Evolutionary conservation across 2,113 vertebrate genomes (phyloP).

Genomic region (Kryptolebias marmoratus): DNA sequence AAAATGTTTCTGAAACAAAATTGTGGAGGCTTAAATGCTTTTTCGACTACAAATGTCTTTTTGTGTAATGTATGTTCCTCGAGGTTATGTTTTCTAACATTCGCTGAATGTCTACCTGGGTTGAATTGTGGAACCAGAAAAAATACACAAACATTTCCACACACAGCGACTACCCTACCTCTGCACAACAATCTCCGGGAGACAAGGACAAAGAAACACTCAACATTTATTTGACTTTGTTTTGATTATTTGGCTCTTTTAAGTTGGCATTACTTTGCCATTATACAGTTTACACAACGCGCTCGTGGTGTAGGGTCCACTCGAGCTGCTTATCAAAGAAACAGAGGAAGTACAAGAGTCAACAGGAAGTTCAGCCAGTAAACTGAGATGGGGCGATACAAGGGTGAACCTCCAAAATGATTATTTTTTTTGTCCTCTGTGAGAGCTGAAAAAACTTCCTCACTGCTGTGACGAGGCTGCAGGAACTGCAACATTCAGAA

Average conservation of each 20-base stretch:
- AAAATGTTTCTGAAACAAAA: background rate
- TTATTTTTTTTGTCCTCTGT: constrained; percentile 75
- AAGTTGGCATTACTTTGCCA: constrained; percentile 50
- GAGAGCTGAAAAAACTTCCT: constrained; percentile 47
- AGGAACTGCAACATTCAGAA: constrained; percentile 14
- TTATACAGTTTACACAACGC: constrained; percentile 56
- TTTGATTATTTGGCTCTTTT: constrained; percentile 56
- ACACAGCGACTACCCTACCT: constrained; percentile 27
- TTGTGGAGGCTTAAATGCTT: constrained; percentile 2
- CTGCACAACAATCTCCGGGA: constrained; percentile 16
- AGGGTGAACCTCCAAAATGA: constrained; percentile 72
- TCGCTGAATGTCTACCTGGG: background rate
- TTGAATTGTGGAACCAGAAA: constrained; percentile 1
- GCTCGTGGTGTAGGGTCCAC: constrained; percentile 72
- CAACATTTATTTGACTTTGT: constrained; percentile 58
- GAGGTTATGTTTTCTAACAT: constrained; percentile 4
- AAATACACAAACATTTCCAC: constrained; percentile 12
- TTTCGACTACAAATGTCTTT: constrained; percentile 7
- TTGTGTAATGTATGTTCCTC: background rate
- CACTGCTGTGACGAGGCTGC: constrained; percentile 27
- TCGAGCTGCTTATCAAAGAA: constrained; percentile 81
- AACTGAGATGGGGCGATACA: constrained; percentile 78
- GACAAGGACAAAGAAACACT: constrained; percentile 25
- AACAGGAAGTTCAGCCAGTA: constrained; percentile 81
- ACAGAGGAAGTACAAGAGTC: constrained; percentile 82